Percentiles rank a stretch among this genome's conserved stretches.
Evolutionary conservation across 2,888 invertebrate genomes (phyloP).

Genomic region (Sialis fuliginosa): DNA sequence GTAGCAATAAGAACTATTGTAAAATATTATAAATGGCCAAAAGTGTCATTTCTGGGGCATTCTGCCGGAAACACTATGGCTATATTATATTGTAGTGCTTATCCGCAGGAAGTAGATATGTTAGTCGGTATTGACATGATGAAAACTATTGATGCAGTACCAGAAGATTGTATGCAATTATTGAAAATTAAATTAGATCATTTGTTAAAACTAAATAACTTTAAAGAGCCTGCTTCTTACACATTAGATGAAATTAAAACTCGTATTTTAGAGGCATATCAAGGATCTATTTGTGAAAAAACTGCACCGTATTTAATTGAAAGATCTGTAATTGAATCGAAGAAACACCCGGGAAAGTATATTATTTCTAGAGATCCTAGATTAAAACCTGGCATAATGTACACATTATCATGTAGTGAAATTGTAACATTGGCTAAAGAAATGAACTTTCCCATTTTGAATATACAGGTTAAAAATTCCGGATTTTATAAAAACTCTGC

Average conservation of each 20-base stretch:
- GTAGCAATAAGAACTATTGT: conserved; percentile 34
- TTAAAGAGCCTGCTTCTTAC: conserved; percentile 38
- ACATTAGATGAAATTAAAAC: conserved; percentile 40
- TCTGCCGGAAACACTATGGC: conserved; percentile 46
- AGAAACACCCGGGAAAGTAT: conserved; percentile 35
- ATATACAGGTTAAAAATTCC: conserved; percentile 38
- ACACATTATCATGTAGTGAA: conserved; percentile 32
- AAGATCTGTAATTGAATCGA: conserved; percentile 36
- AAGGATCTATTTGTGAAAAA: conserved; percentile 35
- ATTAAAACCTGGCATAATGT: conserved; percentile 33
- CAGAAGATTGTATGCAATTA: conserved; percentile 13
- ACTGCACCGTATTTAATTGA: conserved; percentile 33
- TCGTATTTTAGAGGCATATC: conserved; percentile 33
- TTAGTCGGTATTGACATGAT: conserved; percentile 37
- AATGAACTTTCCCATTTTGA: conserved; percentile 43
- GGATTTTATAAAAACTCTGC: conserved; percentile 33
- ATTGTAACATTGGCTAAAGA: conserved; percentile 33
- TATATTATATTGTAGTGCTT: conserved; percentile 40
- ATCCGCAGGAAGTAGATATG: conserved; percentile 39
- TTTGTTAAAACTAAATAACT: conserved; percentile 16
- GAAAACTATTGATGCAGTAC: conserved; percentile 18
- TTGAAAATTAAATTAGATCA: conserved; percentile 28
- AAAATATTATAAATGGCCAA: conserved; percentile 48
- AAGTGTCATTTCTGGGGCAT: conserved; percentile 47
- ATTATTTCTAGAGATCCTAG: conserved; percentile 47